Conservation (phyloP, 2,113 vertebrate species). For the Trinectes maculatus region DNA sequence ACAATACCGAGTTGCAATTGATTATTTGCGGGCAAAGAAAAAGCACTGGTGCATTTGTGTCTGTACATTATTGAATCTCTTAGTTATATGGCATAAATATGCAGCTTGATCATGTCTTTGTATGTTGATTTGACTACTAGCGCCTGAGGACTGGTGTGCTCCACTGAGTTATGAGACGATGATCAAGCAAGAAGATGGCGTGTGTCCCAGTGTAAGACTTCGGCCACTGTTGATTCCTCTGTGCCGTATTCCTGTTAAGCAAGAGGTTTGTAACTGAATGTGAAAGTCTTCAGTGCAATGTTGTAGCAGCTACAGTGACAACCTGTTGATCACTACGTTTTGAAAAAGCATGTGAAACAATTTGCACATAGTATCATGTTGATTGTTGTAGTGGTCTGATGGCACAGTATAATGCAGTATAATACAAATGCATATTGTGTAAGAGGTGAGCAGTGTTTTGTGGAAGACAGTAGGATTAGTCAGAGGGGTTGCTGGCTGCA, state of each 20-base stretch:
- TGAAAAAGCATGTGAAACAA: too few species aligned
- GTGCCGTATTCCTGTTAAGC: constrained; percentile 30
- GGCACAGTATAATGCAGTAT: too few species aligned
- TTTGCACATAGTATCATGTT: too few species aligned
- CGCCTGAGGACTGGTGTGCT: constrained; percentile 72
- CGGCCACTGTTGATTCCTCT: constrained; percentile 61
- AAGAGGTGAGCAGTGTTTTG: too few species aligned
- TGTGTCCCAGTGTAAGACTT: constrained; percentile 54
- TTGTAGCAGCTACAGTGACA: not conserved
- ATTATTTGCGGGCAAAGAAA: not conserved
- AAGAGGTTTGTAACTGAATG: constrained; percentile 51
- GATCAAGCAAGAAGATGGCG: not conserved
- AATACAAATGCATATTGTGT: not conserved
- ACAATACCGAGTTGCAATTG: too few species aligned
- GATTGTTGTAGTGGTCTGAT: too few species aligned
- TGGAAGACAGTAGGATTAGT: too few species aligned
- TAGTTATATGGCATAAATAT: not conserved
- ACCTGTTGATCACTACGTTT: too few species aligned
- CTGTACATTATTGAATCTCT: not conserved
- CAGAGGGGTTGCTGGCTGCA: too few species aligned
- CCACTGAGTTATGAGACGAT: constrained; percentile 47
- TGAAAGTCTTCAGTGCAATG: not conserved
- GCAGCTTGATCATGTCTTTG: not conserved
- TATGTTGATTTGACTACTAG: constrained; percentile 40
- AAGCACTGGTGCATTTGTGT: too few species aligned